phyloP scores from a whole-genome alignment of 2,113 vertebrate genomes.

The Burhinus bistriatus region DNA sequence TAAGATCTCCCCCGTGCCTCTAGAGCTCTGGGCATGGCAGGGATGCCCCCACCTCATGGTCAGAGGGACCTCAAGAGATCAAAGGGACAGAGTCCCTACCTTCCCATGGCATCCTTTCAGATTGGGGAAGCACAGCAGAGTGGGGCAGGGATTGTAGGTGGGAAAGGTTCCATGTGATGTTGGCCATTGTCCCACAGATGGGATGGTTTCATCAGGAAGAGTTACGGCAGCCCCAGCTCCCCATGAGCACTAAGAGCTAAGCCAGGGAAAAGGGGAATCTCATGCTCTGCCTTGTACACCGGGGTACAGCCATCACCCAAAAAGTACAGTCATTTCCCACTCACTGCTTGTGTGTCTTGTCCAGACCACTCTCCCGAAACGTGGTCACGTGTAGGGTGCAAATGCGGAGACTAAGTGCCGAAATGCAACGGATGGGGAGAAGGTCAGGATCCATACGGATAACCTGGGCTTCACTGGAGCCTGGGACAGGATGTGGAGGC shows the following conservation, averaged over 20 bases:
- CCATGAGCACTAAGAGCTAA: not conserved
- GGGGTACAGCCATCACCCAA: not conserved
- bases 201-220: fast-evolving
- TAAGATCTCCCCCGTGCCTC: fast-evolving
- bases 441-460: not conserved
- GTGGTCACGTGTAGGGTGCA: fast-evolving
- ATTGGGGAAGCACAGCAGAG: not conserved
- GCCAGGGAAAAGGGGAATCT: not conserved
- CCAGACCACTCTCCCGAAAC: not conserved
- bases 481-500: not conserved
- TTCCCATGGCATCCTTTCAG: not conserved
- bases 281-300: fast-evolving
- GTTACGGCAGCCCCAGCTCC: not conserved
- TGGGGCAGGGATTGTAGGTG: not conserved
- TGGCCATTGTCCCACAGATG: not conserved
- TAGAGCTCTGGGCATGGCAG: not conserved
- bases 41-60: not conserved
- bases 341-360: not conserved
- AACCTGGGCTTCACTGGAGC: not conserved
- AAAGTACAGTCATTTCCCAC: not conserved
- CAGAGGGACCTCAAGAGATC: not conserved
- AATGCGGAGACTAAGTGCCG: not conserved
- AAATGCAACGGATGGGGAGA: not conserved
- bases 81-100: not conserved
- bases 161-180: not conserved